phyloP scores from a whole-genome alignment of 2,797 vertebrate genomes.

The Sparidentex hasta region DNA sequence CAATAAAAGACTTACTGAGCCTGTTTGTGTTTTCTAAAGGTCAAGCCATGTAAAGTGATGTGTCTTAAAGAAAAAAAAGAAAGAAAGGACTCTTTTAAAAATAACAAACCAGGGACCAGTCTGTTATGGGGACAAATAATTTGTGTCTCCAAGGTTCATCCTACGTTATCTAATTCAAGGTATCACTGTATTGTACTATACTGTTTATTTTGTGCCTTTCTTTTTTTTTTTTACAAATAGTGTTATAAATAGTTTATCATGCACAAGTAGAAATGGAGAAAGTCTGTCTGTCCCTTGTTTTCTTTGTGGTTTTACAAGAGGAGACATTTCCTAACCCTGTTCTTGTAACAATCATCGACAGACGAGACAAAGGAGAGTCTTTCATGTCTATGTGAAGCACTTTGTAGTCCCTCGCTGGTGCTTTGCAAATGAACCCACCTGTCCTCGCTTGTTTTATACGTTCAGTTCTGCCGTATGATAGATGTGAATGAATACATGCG shows the following conservation, averaged over 20 bases:
- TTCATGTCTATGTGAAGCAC: neutral
- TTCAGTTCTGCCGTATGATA: neutral
- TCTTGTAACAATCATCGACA: neutral
- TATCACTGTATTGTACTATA: neutral
- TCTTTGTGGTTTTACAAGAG: neutral
- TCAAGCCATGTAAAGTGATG: neutral
- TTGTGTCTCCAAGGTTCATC: neutral
- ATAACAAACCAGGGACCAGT: neutral
- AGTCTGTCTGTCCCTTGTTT: neutral
- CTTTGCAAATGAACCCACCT: too few species aligned
- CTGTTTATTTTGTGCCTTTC: neutral
- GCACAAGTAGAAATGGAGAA: neutral
- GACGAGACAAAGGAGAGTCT: neutral
- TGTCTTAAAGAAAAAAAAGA: neutral
- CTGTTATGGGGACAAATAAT: neutral
- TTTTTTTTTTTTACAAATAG: neutral
- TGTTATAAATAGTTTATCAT: neutral
- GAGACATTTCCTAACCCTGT: neutral
- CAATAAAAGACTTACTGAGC: neutral
- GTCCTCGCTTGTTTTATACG: neutral
- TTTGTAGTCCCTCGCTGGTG: neutral
- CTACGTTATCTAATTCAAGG: too few species aligned
- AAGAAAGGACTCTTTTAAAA: neutral
- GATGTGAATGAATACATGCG: neutral
- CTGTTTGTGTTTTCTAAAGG: neutral